Conservation (phyloP, 2,888 invertebrate species). For the Flabesymbios commensalis region DNA sequence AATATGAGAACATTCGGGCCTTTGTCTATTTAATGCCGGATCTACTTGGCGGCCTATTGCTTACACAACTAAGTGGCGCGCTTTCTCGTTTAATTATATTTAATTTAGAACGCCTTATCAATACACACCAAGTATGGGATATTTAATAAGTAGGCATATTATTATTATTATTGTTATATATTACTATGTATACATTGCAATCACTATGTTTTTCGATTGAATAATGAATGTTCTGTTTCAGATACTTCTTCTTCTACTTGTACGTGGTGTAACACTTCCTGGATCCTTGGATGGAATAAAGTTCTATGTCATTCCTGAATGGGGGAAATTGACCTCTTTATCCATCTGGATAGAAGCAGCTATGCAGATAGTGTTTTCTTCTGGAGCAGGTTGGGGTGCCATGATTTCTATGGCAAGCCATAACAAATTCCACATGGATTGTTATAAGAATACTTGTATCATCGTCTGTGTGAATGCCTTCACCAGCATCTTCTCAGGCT, state of each 20-base stretch:
- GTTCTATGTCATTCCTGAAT: constrained; percentile 37
- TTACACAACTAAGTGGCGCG: too few relatives aligned
- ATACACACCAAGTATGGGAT: too few relatives aligned
- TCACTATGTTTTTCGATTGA: too few relatives aligned
- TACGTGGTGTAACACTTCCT: constrained; percentile 50
- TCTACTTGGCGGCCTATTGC: too few relatives aligned
- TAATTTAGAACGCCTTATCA: too few relatives aligned
- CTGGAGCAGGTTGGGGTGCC: constrained; percentile 41
- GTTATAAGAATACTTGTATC: too few relatives aligned
- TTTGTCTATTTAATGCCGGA: too few relatives aligned
- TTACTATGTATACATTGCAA: too few relatives aligned
- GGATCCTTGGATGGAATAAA: constrained; percentile 53
- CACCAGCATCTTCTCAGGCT: constrained; percentile 60
- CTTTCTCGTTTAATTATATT: too few relatives aligned
- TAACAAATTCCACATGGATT: constrained; percentile 41
- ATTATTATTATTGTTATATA: too few relatives aligned
- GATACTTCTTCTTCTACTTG: constrained; percentile 45
- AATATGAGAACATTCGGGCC: too few relatives aligned
- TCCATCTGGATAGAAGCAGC: constrained; percentile 42
- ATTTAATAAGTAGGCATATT: too few relatives aligned
- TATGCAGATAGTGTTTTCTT: constrained; percentile 41
- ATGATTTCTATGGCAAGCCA: constrained; percentile 39
- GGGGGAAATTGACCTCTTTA: constrained; percentile 24
- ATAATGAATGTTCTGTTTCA: constrained; percentile 38
- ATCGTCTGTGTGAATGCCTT: constrained; percentile 57